Conservation (phyloP, 2,888 invertebrate species). For the Drosophila emarginata region DNA sequence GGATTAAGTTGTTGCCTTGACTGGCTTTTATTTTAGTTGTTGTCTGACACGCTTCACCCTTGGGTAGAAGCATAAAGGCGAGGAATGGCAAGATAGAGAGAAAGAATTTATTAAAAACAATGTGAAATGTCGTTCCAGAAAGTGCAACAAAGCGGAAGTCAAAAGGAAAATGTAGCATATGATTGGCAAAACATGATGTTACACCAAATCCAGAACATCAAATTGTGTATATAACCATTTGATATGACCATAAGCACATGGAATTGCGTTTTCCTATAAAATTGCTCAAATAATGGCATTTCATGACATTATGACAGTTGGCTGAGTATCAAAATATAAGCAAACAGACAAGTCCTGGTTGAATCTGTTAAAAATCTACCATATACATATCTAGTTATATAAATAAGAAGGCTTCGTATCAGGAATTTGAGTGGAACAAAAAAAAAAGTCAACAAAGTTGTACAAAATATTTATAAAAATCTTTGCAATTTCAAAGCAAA, state of each 20-base stretch:
- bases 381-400: too few species aligned
- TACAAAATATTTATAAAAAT: not conserved
- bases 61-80: not conserved
- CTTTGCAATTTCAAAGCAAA: not conserved
- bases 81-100: not conserved
- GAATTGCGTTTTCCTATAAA: not conserved
- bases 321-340: not conserved
- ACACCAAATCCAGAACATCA: not conserved
- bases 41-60: conserved; percentile 38
- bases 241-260: not conserved
- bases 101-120: conserved; percentile 60
- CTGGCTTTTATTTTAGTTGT: conserved; percentile 54
- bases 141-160: conserved; percentile 52
- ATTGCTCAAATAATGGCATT: not conserved
- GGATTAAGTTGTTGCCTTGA: conserved; percentile 63
- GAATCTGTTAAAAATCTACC: too few species aligned
- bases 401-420: too few species aligned
- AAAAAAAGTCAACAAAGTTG: too few species aligned
- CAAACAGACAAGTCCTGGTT: not conserved
- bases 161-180: conserved; percentile 42
- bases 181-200: conserved; percentile 11
- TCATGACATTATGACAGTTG: conserved; percentile 6
- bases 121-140: conserved; percentile 40
- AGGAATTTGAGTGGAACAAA: too few species aligned
- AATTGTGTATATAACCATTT: conserved; percentile 1